These are phyloP conservation scores for Gallinago stenura DNA, from an alignment of 2,797 vertebrate genomes.

Conservation along the genomic window DNA sequence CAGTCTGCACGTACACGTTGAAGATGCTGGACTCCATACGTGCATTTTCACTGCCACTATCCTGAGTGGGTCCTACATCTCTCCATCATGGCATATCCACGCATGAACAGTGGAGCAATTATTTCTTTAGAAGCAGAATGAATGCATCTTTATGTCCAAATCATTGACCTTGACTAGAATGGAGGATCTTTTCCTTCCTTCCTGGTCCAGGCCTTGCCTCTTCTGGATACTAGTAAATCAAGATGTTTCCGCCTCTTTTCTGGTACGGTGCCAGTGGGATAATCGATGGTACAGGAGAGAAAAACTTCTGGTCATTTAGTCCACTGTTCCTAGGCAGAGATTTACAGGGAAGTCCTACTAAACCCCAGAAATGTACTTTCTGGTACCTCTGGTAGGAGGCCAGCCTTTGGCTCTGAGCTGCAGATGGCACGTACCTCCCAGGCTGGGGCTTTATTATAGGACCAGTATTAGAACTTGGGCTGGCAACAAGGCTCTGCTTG, in stretches of 20 bases:
- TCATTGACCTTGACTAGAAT: background rate
- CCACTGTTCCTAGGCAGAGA: background rate
- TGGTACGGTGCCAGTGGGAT: fast-evolving
- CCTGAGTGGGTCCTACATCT: background rate
- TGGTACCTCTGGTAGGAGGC: background rate
- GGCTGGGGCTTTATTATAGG: background rate
- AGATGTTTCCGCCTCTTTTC: background rate
- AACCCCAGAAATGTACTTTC: background rate
- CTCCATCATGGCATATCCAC: background rate
- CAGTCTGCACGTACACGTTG: fast-evolving
- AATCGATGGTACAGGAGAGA: background rate
- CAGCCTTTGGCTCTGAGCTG: background rate
- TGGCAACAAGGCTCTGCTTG: background rate
- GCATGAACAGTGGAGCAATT: background rate
- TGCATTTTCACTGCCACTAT: background rate
- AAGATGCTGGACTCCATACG: background rate
- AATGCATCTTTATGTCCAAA: background rate
- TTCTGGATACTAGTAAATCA: background rate
- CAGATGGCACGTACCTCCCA: background rate
- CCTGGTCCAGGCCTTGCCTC: background rate
- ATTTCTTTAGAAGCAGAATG: background rate
- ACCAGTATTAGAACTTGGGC: background rate
- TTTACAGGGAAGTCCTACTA: background rate
- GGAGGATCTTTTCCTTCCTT: background rate
- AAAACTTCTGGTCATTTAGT: background rate